Evolutionary conservation across 1,140 invertebrate genomes (phyloP).

Genomic region (Bombus soroeensis): DNA sequence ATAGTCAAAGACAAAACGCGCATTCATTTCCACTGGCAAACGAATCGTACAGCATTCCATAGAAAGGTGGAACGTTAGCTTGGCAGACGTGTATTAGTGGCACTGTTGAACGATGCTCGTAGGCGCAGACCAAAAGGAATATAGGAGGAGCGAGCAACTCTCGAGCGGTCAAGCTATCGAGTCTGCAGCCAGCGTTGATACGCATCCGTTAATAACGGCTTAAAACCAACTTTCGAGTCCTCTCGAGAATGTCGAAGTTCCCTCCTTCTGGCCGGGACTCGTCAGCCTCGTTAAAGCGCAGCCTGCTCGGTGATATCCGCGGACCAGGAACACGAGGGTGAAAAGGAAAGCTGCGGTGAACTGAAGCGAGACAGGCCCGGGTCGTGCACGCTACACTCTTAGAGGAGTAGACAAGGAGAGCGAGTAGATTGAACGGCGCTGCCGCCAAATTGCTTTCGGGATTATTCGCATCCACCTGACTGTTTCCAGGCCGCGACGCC

Average conservation of each 20-base stretch:
- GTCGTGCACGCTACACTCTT: constrained; percentile 11
- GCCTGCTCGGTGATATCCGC: constrained; percentile 36
- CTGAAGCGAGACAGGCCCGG: not conserved
- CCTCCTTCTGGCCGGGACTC: constrained; percentile 44
- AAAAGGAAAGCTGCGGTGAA: not conserved
- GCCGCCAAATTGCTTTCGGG: constrained; percentile 76
- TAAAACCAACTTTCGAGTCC: constrained; percentile 59
- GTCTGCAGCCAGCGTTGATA: constrained; percentile 38
- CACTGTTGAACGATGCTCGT: not conserved
- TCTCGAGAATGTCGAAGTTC: constrained; percentile 61
- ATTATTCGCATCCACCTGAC: constrained; percentile 70
- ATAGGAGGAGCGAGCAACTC: not conserved
- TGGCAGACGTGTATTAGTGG: not conserved
- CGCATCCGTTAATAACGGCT: constrained; percentile 63
- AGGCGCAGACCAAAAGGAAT: not conserved
- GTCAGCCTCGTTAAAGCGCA: constrained; percentile 53
- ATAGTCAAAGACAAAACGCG: not conserved
- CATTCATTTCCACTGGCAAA: not conserved
- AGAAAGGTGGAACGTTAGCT: not conserved
- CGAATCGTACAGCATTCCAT: not conserved
- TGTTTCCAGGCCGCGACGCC: constrained; percentile 51
- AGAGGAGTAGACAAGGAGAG: not conserved
- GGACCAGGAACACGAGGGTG: not conserved
- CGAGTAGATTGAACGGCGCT: constrained; percentile 48
- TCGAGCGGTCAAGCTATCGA: constrained; percentile 52